Evolutionary conservation across 1,140 invertebrate genomes (phyloP).

Genomic region (Drosophila carrolli): DNA sequence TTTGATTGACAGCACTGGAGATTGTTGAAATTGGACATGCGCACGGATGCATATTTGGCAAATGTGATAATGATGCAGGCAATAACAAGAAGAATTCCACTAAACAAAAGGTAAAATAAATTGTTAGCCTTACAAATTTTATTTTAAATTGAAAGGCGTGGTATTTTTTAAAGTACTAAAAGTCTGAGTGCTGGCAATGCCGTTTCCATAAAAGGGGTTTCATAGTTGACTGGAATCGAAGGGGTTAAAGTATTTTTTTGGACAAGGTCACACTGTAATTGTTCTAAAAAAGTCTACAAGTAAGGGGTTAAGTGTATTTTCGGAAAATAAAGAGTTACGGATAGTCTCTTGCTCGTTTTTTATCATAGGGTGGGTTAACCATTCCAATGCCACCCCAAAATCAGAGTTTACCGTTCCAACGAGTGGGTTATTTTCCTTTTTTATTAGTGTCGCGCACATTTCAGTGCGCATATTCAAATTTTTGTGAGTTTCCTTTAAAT

Average conservation of each 20-base stretch:
- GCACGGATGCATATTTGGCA: constrained; percentile 70
- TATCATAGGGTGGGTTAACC: constrained; percentile 62
- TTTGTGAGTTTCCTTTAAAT: constrained; percentile 45
- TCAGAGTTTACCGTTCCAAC: constrained; percentile 8
- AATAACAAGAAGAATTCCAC: constrained; percentile 19
- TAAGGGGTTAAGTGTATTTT: constrained; percentile 7
- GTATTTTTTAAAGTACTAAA: constrained; percentile 10
- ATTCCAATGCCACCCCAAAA: constrained; percentile 10
- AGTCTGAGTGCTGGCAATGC: constrained; percentile 3
- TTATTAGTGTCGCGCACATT: constrained; percentile 22
- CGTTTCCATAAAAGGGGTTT: constrained; percentile 5
- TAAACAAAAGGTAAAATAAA: constrained; percentile 24
- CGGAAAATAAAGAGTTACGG: background rate
- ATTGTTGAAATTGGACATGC: constrained; percentile 70
- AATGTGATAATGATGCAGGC: constrained; percentile 65
- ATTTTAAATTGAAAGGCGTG: constrained; percentile 34
- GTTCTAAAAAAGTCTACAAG: constrained; percentile 12
- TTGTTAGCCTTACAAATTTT: constrained; percentile 1
- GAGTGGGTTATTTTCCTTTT: constrained; percentile 29
- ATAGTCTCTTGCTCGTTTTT: constrained; percentile 5
- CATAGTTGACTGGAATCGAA: background rate
- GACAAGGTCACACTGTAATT: constrained; percentile 22
- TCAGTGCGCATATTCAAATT: constrained; percentile 79
- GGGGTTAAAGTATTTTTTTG: constrained; percentile 16
- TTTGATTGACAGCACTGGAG: constrained; percentile 78